Conservation (phyloP, 2,888 invertebrate genomes). For the Drosophila affinis region DNA sequence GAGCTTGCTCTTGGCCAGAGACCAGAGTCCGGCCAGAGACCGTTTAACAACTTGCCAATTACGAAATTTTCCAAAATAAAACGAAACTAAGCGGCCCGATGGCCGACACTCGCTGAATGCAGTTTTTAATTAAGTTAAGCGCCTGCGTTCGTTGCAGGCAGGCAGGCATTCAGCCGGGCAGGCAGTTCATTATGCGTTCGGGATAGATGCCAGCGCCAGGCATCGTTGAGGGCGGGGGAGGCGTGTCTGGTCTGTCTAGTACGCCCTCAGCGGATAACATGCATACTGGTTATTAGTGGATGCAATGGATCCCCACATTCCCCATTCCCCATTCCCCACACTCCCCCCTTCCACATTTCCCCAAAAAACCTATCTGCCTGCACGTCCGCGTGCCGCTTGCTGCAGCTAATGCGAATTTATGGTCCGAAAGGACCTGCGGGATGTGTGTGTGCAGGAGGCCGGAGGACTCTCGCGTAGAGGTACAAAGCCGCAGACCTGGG, state of each 20-base stretch:
- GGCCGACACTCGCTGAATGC: slow-evolving; percentile 60
- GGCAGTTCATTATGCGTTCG: slow-evolving; percentile 63
- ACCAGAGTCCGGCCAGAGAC: neutral
- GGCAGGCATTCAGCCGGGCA: no score
- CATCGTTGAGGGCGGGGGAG: neutral
- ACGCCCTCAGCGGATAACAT: slow-evolving; percentile 43
- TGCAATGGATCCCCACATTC: slow-evolving; percentile 23
- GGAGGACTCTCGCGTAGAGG: neutral
- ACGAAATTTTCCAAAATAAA: slow-evolving; percentile 31
- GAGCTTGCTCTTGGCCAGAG: slow-evolving; percentile 20
- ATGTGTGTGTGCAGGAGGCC: slow-evolving; percentile 21
- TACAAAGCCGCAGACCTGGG: neutral
- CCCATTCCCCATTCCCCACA: neutral
- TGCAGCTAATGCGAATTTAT: slow-evolving; percentile 51
- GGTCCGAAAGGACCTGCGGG: slow-evolving; percentile 41
- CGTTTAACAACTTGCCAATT: slow-evolving; percentile 41
- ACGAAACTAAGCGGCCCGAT: slow-evolving; percentile 21
- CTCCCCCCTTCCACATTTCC: no score
- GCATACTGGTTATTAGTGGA: slow-evolving; percentile 55
- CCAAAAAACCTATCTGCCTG: neutral
- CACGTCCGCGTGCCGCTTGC: slow-evolving; percentile 28
- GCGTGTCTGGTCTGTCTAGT: slow-evolving; percentile 8
- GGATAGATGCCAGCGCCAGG: neutral
- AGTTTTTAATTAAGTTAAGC: slow-evolving; percentile 79
- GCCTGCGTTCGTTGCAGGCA: slow-evolving; percentile 56